phyloP scores from a whole-genome alignment of 1,140 invertebrate species.

The Rhopalosiphum maidis region DNA sequence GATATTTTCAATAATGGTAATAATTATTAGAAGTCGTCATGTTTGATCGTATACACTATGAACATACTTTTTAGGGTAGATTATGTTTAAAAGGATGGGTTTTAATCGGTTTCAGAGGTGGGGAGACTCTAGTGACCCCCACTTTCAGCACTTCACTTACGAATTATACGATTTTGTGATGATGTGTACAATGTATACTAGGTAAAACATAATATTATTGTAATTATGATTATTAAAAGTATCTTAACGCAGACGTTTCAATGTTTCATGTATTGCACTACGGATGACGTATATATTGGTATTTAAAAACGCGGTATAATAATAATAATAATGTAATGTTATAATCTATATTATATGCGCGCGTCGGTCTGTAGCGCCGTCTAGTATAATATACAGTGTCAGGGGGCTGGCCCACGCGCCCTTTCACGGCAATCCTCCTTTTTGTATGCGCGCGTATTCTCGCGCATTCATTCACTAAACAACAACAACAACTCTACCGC shows the following conservation, averaged over 20 bases:
- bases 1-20: not conserved
- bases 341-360: not conserved
- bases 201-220: not conserved
- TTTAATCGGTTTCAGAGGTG: no score
- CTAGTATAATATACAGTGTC: not conserved
- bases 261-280: not conserved
- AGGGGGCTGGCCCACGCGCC: not conserved
- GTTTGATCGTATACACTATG: not conserved
- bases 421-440: not conserved
- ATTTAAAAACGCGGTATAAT: not conserved
- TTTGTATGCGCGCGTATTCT: not conserved
- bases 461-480: conserved; percentile 39
- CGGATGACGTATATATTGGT: not conserved
- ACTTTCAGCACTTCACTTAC: not conserved
- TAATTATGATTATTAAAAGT: not conserved
- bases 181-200: not conserved
- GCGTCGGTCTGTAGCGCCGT: not conserved
- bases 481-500: not conserved
- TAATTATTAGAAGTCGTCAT: not conserved
- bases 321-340: not conserved
- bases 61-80: no score
- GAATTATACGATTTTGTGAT: not conserved
- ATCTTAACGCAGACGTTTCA: not conserved
- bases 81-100: no score
- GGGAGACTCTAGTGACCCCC: no score